Conservation (phyloP, 2,113 vertebrate genomes). For the Corythaeola cristata region DNA sequence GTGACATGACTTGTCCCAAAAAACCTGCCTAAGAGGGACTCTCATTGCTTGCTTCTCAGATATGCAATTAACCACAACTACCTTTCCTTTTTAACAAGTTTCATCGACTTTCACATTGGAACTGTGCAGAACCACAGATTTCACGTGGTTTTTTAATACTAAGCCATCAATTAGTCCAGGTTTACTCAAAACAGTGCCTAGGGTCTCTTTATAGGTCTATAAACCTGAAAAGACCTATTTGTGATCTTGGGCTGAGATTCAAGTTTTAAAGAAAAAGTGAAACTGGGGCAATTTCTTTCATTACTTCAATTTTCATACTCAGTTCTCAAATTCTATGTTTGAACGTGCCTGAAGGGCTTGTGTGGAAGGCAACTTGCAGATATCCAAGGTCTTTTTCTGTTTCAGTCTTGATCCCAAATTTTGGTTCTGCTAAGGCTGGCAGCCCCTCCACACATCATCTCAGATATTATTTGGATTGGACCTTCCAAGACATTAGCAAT, state of each 20-base stretch:
- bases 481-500: not conserved
- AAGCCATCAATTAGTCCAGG: not conserved
- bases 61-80: not conserved
- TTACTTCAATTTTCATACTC: not conserved
- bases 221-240: constrained; percentile 2
- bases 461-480: not conserved
- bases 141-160: not conserved
- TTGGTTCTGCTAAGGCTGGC: not conserved
- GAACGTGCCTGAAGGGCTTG: not conserved
- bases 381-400: not conserved
- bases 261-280: not conserved
- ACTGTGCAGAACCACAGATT: not conserved
- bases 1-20: constrained; percentile 17
- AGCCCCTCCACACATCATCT: not conserved
- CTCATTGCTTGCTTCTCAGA: not conserved
- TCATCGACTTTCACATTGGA: not conserved
- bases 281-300: not conserved
- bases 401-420: not conserved
- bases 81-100: not conserved
- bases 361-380: not conserved
- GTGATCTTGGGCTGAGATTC: not conserved
- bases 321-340: not conserved
- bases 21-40: not conserved
- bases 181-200: not conserved
- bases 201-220: not conserved